These are phyloP conservation scores for Hydropotes inermis DNA, from an alignment of 2,113 vertebrate genomes.

Conservation along the genomic window DNA sequence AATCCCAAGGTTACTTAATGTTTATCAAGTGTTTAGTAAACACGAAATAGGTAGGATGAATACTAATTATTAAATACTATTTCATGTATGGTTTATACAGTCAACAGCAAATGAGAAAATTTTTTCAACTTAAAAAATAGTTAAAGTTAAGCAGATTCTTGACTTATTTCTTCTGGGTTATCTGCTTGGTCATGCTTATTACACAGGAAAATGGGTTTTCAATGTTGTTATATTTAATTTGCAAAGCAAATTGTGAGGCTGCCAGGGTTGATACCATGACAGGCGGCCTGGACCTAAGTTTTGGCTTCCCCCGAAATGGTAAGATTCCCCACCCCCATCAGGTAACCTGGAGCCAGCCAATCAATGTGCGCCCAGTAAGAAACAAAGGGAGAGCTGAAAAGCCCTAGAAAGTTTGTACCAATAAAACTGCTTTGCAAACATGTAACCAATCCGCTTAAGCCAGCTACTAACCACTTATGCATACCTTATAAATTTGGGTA, in stretches of 20 bases:
- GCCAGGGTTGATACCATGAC: too few species aligned
- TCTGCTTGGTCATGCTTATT: not conserved
- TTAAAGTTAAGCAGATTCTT: not conserved
- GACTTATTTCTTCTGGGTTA: not conserved
- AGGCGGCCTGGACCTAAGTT: too few species aligned
- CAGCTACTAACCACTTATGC: too few species aligned
- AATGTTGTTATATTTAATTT: not conserved
- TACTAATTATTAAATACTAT: not conserved
- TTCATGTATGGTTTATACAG: not conserved
- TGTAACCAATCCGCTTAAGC: too few species aligned
- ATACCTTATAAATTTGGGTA: too few species aligned
- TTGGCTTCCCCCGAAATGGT: too few species aligned
- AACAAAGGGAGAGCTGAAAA: too few species aligned
- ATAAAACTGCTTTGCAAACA: too few species aligned
- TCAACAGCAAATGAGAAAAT: not conserved
- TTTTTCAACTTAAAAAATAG: not conserved
- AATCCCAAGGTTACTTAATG: not conserved
- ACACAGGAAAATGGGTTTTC: not conserved
- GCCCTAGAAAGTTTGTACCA: too few species aligned
- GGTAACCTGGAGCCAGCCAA: too few species aligned
- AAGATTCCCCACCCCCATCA: too few species aligned
- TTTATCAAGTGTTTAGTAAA: not conserved
- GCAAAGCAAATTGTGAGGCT: not conserved
- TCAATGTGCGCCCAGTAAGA: too few species aligned
- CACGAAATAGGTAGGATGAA: not conserved